Evolutionary conservation across 2,113 vertebrate genomes (phyloP).

Genomic region (Plecotus auritus): DNA sequence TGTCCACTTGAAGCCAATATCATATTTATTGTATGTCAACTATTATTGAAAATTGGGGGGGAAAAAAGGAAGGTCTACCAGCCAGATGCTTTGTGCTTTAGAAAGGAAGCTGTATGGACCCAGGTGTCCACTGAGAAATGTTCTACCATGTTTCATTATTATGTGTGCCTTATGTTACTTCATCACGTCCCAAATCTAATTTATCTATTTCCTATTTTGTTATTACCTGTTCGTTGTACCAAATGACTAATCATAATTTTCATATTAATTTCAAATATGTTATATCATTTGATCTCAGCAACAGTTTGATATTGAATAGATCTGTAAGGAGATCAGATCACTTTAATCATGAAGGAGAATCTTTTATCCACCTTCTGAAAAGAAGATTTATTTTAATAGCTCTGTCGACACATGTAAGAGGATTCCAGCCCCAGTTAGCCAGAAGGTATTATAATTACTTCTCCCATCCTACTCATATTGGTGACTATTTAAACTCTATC

Average conservation of each 20-base stretch:
- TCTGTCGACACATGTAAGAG: neutral
- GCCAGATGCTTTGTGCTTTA: neutral
- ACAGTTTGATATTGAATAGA: neutral
- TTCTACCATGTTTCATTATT: neutral
- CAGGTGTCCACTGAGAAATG: neutral
- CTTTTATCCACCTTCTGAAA: neutral
- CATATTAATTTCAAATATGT: conserved; percentile 11
- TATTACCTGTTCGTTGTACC: neutral
- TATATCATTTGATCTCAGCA: neutral
- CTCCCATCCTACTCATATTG: neutral
- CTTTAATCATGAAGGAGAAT: neutral
- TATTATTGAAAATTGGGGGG: neutral
- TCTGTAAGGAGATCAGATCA: neutral
- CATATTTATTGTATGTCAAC: neutral
- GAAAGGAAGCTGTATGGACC: neutral
- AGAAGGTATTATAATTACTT: neutral
- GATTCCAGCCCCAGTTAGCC: neutral
- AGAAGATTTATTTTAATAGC: neutral
- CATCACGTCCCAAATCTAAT: neutral
- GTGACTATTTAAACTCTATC: conserved; percentile 12
- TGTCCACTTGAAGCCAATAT: neutral
- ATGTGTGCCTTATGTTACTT: neutral
- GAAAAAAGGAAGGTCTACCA: neutral
- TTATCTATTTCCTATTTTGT: neutral
- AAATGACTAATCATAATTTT: neutral